Evolutionary conservation across 2,113 vertebrate genomes (phyloP).

Genomic region (Lasiurus cinereus): DNA sequence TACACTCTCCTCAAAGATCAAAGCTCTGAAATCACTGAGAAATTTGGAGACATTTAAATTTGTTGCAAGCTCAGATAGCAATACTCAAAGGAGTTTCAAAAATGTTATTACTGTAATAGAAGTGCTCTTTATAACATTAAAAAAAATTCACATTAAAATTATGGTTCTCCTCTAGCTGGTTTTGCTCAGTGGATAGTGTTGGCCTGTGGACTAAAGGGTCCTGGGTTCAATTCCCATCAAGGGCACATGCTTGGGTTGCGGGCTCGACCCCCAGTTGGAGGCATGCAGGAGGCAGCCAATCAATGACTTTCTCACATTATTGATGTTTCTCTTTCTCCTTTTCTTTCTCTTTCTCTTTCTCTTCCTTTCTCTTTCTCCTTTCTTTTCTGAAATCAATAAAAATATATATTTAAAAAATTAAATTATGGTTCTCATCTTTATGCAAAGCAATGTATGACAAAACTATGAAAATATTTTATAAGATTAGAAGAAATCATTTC

Average conservation of each 20-base stretch:
- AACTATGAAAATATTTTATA: conserved; percentile 11
- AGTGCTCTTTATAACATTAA: background rate
- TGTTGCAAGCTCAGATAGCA: conserved; percentile 1
- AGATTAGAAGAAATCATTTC: conserved; percentile 11
- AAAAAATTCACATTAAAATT: background rate
- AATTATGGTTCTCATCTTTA: background rate
- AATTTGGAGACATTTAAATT: conserved; percentile 24
- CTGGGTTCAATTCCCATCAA: background rate
- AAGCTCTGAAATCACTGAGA: conserved; percentile 14
- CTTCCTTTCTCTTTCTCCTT: background rate
- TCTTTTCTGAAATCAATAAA: background rate
- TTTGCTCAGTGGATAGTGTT: background rate
- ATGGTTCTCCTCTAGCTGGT: background rate
- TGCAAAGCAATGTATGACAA: background rate
- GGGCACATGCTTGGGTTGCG: background rate
- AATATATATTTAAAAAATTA: background rate
- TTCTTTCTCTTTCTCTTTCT: background rate
- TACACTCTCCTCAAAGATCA: background rate
- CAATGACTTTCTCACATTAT: background rate
- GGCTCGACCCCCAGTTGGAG: background rate
- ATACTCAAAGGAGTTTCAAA: conserved; percentile 1
- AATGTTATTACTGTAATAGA: background rate
- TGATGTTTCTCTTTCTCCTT: no score
- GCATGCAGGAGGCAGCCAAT: background rate
- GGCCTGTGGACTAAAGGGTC: background rate